These are phyloP conservation scores for Eulacestoma nigropectus DNA, from an alignment of 2,113 vertebrate genomes.

Conservation along the genomic window DNA sequence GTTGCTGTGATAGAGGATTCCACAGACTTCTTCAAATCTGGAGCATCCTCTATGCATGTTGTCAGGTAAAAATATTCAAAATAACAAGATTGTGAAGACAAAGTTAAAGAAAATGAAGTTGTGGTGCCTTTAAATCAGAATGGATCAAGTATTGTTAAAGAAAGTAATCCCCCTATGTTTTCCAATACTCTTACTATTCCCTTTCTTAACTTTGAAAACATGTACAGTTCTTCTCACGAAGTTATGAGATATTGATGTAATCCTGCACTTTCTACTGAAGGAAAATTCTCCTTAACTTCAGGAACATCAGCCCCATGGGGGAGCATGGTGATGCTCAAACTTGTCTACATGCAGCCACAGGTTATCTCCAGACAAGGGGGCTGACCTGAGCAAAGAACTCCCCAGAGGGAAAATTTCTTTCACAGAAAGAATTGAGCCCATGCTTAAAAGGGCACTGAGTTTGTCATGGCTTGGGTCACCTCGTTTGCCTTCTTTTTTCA, in stretches of 20 bases:
- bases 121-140: background rate
- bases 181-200: background rate
- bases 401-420: background rate
- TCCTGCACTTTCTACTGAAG: background rate
- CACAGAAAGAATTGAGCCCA: background rate
- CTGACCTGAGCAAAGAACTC: background rate
- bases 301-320: background rate
- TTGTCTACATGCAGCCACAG: background rate
- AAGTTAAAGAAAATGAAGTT: background rate
- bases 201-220: background rate
- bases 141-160: background rate
- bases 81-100: background rate
- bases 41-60: conserved; percentile 84
- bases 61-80: conserved; percentile 70
- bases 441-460: background rate
- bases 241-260: background rate
- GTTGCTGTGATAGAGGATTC: conserved; percentile 73
- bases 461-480: background rate
- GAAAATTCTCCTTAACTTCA: background rate
- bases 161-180: background rate
- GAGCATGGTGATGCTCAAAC: background rate
- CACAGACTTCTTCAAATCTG: conserved; percentile 85
- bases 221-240: background rate
- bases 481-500: background rate
- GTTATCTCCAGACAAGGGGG: background rate